Evolutionary conservation across 1,140 invertebrate species (phyloP).

Genomic region (Drosophila littoralis): DNA sequence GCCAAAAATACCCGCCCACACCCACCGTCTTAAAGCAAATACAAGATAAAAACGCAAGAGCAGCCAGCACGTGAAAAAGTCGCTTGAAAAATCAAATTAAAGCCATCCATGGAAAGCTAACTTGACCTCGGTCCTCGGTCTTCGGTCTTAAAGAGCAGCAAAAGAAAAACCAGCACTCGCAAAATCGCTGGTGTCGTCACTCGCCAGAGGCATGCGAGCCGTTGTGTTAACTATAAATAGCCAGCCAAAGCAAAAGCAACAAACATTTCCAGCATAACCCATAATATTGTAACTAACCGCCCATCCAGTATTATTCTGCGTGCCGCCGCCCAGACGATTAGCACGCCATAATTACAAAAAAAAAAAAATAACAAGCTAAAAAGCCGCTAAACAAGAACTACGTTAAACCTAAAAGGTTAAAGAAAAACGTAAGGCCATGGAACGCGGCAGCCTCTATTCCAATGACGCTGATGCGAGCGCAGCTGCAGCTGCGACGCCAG

Average conservation of each 20-base stretch:
- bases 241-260: slow-evolving; percentile 23
- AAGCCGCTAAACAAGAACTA: slow-evolving; percentile 13
- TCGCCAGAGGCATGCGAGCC: slow-evolving; percentile 9
- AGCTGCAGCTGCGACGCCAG: slow-evolving; percentile 1
- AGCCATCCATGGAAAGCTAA: not conserved
- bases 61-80: slow-evolving; percentile 4
- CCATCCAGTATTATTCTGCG: slow-evolving; percentile 47
- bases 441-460: slow-evolving; percentile 27
- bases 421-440: slow-evolving; percentile 46
- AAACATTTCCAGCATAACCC: slow-evolving; percentile 12
- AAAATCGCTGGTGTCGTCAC: slow-evolving; percentile 34
- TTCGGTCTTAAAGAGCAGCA: too few species aligned
- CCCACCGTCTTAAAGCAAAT: slow-evolving; percentile 25
- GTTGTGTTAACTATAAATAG: slow-evolving; percentile 67
- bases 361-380: not conserved
- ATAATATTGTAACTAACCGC: slow-evolving; percentile 16
- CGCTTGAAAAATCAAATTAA: not conserved
- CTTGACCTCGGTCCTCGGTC: slow-evolving; percentile 20
- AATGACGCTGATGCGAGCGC: slow-evolving; percentile 24
- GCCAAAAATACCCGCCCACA: slow-evolving; percentile 39
- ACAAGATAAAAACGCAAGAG: not conserved
- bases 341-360: slow-evolving; percentile 8
- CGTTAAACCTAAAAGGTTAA: not conserved
- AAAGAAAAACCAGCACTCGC: not conserved
- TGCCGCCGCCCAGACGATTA: slow-evolving; percentile 20